Evolutionary conservation across 2,113 vertebrate genomes (phyloP).

Genomic region (Aramus guarauna): DNA sequence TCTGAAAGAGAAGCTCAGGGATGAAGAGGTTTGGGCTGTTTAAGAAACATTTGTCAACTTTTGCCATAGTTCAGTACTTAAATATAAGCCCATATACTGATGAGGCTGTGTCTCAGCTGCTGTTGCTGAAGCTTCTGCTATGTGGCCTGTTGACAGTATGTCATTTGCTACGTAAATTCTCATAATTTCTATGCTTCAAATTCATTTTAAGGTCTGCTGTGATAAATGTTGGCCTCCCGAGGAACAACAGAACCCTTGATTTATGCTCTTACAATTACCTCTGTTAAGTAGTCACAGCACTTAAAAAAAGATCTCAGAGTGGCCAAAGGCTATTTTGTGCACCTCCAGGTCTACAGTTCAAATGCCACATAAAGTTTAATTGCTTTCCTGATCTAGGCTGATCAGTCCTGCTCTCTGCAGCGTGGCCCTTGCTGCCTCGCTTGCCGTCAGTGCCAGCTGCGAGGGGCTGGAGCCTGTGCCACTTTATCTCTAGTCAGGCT

Average conservation of each 20-base stretch:
- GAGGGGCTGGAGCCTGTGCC: slow-evolving; percentile 19
- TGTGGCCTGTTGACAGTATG: not conserved
- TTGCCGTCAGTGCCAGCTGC: not conserved
- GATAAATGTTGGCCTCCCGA: slow-evolving; percentile 4
- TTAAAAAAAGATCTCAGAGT: slow-evolving; percentile 1
- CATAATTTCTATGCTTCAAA: not conserved
- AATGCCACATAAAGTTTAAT: slow-evolving; percentile 55
- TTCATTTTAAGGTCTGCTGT: slow-evolving; percentile 40
- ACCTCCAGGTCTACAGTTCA: slow-evolving; percentile 48
- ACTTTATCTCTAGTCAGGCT: slow-evolving; percentile 44
- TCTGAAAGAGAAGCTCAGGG: not conserved
- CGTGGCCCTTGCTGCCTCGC: not conserved
- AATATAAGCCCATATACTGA: not conserved
- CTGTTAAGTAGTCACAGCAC: slow-evolving; percentile 22
- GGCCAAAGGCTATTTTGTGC: slow-evolving; percentile 47
- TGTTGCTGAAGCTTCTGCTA: not conserved
- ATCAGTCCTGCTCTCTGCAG: not conserved
- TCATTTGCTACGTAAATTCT: not conserved
- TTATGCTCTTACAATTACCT: slow-evolving; percentile 33
- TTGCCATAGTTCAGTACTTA: not conserved
- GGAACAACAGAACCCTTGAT: slow-evolving; percentile 45
- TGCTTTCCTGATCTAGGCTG: not conserved
- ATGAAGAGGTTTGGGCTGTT: not conserved
- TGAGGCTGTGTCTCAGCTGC: not conserved
- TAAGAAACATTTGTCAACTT: not conserved